Evolutionary conservation across 2,797 vertebrate species (phyloP).

Genomic region (Helostoma temminkii): DNA sequence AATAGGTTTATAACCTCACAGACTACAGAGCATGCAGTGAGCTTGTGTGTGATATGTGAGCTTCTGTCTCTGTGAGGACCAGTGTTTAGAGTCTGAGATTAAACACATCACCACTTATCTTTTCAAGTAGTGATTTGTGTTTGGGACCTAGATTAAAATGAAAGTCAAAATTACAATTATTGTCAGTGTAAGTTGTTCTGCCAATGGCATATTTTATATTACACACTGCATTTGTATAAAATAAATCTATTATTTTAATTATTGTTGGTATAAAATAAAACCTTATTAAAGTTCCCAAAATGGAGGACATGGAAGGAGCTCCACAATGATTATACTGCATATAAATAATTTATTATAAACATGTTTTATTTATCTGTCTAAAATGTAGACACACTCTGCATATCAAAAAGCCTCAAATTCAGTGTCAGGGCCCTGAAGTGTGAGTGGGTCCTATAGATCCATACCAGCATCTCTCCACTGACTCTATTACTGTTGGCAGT

Average conservation of each 20-base stretch:
- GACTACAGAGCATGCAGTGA: neutral
- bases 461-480: neutral
- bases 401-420: neutral
- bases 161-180: neutral
- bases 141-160: neutral
- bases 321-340: no score
- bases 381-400: neutral
- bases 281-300: no score
- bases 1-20: constrained; percentile 17
- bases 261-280: neutral
- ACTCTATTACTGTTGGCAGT: neutral
- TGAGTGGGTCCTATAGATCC: neutral
- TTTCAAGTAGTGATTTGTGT: neutral
- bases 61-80: constrained; percentile 7
- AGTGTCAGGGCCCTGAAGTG: neutral
- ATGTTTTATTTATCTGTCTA: neutral
- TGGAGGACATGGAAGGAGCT: neutral
- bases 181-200: no score
- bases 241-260: neutral
- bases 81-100: neutral
- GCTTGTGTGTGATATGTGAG: neutral
- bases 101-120: neutral
- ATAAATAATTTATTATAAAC: neutral
- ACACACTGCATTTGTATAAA: no score
- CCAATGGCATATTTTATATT: neutral